These are phyloP conservation scores for Epizoanthus ramosus DNA, from an alignment of 92 coral and sea anemone species.

Conservation along the genomic window DNA sequence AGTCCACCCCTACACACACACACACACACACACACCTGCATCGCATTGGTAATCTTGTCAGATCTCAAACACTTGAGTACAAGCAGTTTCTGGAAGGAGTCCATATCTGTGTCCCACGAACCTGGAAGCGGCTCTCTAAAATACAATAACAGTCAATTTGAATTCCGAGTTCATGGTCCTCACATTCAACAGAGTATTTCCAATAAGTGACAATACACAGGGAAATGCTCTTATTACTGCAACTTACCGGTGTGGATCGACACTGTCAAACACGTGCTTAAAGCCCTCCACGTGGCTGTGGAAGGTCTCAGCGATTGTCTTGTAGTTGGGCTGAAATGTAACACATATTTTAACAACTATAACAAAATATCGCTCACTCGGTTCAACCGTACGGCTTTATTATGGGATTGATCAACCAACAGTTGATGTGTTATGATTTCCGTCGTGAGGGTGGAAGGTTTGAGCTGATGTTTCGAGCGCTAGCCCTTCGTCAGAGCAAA, in stretches of 20 bases:
- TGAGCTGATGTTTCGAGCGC: too few species aligned
- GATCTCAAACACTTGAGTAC: conserved; percentile 91
- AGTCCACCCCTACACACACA: neutral
- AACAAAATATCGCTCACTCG: neutral
- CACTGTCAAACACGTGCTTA: conserved; percentile 89
- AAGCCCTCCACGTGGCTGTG: conserved; percentile 71
- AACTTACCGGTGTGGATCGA: conserved; percentile 91
- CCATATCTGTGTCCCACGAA: conserved; percentile 88
- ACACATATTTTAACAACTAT: neutral
- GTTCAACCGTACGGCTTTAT: neutral
- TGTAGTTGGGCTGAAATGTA: conserved; percentile 69
- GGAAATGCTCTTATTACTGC: neutral
- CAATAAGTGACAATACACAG: neutral
- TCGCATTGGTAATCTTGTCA: conserved; percentile 96
- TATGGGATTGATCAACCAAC: neutral
- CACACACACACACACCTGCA: conserved; percentile 71
- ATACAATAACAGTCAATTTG: neutral
- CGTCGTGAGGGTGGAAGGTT: too few species aligned
- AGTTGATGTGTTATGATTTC: too few species aligned
- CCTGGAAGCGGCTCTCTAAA: conserved; percentile 90
- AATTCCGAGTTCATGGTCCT: neutral
- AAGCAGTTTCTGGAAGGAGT: conserved; percentile 87
- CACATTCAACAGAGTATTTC: neutral
- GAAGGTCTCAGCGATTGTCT: conserved; percentile 88
- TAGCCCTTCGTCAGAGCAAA: too few species aligned